Base-by-base conservation (phyloP, 2,888 invertebrate genomes). In the Congeria kusceri region DNA sequence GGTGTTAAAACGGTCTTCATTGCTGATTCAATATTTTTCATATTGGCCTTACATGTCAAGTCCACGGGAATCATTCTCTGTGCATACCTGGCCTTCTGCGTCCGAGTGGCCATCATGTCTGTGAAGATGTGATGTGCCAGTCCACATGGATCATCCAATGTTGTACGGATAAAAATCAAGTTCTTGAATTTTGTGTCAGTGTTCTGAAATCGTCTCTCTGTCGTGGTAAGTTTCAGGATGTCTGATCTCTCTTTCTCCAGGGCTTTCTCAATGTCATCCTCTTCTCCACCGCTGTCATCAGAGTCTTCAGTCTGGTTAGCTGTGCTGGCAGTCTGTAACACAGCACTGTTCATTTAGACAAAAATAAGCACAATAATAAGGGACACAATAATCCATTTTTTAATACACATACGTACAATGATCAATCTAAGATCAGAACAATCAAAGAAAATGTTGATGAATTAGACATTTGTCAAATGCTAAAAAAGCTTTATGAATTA, bases 121-220 rank as follows among this genome's bases (percentile, higher is more conserved):
- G 95, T 95, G 59, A 98, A 94, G 77, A 98, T 96, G 69, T 94
- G 94, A 25, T 95, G 94, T 0, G 96, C 96, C 29, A 98, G 90
- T 47, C 95, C 95, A 71, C 96, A 95, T 3, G 98, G 97, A 94
- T 97, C 95, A 49, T 95, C 95, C 61, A 97, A 65, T 18, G 88
- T 96, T 0, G 97, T 96, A 92, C 95, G 95, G 81, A 98, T 97
- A 90, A 98, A 98, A 80, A 98, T 94, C 88, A 97, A 95, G 93
- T 98, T 98, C 62, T 96, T 96, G 0, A 96, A 96, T 65, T 96
- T 96, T 0, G 97, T 97, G 85, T 96, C 96, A 0, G 97, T 95
- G 27, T 95, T 96, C 94, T 91, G 92, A 75, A 94, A 94, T 75
- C 94, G 88, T 66, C 90, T 86, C 27, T 23, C 23, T 39, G 32